phyloP scores from a whole-genome alignment of 1,140 invertebrate genomes.

The Drosophila tropicalis region DNA sequence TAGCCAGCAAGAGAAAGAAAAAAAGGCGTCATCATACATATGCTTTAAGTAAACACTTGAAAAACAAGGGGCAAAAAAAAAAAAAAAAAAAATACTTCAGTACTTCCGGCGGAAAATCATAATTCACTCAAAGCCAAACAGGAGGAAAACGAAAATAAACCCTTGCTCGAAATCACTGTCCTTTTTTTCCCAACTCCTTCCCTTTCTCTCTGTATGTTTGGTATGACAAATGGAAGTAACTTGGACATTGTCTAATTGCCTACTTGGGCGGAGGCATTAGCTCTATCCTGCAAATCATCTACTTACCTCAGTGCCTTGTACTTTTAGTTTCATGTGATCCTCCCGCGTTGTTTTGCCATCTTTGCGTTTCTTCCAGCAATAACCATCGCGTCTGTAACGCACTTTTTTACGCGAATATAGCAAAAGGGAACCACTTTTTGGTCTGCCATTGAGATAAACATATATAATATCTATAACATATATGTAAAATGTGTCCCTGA shows the following conservation, averaged over 20 bases:
- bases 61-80: constrained; percentile 22
- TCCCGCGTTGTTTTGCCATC: constrained; percentile 99
- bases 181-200: not conserved
- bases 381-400: constrained; percentile 97
- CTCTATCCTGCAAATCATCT: not conserved
- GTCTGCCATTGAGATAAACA: constrained; percentile 85
- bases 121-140: constrained; percentile 60
- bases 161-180: constrained; percentile 23
- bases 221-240: constrained; percentile 50
- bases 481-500: constrained; percentile 36
- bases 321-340: constrained; percentile 99
- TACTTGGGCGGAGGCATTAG: constrained; percentile 33
- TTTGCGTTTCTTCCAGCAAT: constrained; percentile 99
- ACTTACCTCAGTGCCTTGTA: constrained; percentile 95
- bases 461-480: not conserved
- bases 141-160: constrained; percentile 16
- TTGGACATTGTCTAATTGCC: constrained; percentile 76
- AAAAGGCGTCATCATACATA: constrained; percentile 33
- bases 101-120: constrained; percentile 82
- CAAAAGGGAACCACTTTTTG: constrained; percentile 98
- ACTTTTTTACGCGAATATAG: constrained; percentile 98
- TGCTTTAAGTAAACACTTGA: constrained; percentile 59
- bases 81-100: constrained; percentile 37
- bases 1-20: constrained; percentile 51
- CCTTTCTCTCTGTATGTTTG: not conserved